phyloP scores from a whole-genome alignment of 2,888 invertebrate genomes.

The Apotomis capreana region DNA sequence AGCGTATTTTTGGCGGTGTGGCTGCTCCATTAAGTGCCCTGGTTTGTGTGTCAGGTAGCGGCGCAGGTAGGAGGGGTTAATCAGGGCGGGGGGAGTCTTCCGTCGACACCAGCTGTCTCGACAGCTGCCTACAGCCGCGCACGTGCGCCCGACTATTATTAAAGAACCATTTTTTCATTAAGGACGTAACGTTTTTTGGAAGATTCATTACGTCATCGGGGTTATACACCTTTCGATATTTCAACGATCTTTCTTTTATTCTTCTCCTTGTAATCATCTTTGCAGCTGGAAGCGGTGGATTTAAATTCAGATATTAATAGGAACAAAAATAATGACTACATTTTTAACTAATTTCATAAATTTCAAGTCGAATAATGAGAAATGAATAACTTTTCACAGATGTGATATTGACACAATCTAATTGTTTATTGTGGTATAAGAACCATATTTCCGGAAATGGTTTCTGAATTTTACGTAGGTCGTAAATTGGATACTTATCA shows the following conservation, averaged over 20 bases:
- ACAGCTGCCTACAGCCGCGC: constrained; percentile 75
- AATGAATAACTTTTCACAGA: no score
- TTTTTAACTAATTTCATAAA: no score
- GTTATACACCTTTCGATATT: constrained; percentile 13
- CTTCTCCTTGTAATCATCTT: background rate
- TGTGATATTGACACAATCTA: no score
- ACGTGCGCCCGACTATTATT: constrained; percentile 81
- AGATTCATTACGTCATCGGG: constrained; percentile 47
- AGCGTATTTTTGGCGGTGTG: no score
- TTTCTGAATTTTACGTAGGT: no score
- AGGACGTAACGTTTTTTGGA: constrained; percentile 60
- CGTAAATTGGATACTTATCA: no score
- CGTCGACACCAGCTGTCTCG: constrained; percentile 77
- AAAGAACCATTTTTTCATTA: constrained; percentile 64
- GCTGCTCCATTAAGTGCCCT: constrained; percentile 36
- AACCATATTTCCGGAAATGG: no score
- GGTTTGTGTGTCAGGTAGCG: constrained; percentile 59
- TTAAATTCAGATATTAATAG: background rate
- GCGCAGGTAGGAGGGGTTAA: constrained; percentile 62
- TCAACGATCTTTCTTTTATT: constrained; percentile 11
- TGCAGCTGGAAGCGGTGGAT: background rate
- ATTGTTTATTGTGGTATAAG: no score
- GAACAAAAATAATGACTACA: no score
- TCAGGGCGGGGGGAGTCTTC: constrained; percentile 57
- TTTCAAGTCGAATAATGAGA: no score